phyloP scores from a whole-genome alignment of 2,113 vertebrate species.

The human (Homo sapiens) region DNA sequence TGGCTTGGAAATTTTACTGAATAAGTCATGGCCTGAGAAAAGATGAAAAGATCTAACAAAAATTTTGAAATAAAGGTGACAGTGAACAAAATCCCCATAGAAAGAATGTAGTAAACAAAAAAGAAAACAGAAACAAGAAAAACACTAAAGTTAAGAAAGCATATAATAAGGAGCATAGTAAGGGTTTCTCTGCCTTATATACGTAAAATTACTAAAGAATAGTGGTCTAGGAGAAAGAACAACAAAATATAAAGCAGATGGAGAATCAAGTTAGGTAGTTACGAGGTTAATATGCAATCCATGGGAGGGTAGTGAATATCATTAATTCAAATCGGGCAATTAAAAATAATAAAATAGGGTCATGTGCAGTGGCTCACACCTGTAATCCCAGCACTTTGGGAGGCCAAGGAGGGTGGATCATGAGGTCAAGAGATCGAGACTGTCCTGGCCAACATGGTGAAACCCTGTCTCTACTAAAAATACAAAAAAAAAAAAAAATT shows the following conservation, averaged over 20 bases:
- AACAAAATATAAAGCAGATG: not conserved
- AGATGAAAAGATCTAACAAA: not conserved
- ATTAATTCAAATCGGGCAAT: not conserved
- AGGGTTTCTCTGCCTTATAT: not conserved
- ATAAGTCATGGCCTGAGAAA: not conserved
- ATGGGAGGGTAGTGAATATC: not conserved
- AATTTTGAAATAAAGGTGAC: constrained; percentile 16
- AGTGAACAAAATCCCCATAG: constrained; percentile 24
- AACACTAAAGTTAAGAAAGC: not conserved
- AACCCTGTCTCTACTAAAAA: no score
- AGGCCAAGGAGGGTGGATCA: no score
- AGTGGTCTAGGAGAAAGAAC: not conserved
- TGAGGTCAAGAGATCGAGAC: no score
- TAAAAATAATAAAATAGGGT: not conserved
- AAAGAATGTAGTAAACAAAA: not conserved
- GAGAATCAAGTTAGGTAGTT: not conserved
- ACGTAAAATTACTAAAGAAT: not conserved
- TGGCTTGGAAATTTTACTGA: constrained; percentile 19
- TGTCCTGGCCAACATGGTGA: no score
- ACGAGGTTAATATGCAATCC: not conserved
- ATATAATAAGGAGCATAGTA: not conserved
- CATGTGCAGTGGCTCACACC: no score
- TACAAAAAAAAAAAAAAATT: no score
- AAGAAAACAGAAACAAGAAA: not conserved
- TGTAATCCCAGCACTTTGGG: no score